Base-by-base conservation (phyloP, 2,797 vertebrate species). In the Rhabdophis nuchalis region DNA sequence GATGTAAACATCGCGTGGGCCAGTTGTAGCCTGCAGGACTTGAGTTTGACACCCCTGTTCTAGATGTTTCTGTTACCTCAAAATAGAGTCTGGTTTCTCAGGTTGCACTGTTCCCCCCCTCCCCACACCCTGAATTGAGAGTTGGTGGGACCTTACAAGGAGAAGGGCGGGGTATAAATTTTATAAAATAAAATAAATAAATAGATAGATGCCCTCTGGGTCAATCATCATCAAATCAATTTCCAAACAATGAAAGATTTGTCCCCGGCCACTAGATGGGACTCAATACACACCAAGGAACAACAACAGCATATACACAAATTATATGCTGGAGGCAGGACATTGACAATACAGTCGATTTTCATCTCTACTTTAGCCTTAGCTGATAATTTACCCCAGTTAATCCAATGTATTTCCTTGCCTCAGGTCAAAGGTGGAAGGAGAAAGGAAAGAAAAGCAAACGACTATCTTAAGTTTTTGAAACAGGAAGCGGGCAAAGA, bases 401-500 rank as follows among this genome's bases (percentile, higher is more conserved):
- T 89, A 95, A 94, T 92, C 94, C 94, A 96, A 93, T 88, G 90
- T 94, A 52, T 82, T 92, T 88, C 88, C 94, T 93, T 1, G 0
- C 90, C 12, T 12, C 50, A 92, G 88, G 32, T 86, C 32, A 36
- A 52, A 77, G 56, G 2, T 16, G 54, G n/a, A 32, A 27, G 3
- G 56, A 52, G 36, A 77, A 23, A 23, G 53, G 1, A 27, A 58
- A 25, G 18, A 2, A 46, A 53, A 91, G 32, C 14, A 91, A 7
- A 92, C 90, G 92, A n/a, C 89, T 92, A 96, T 85, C 91, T 95
- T 92, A 87, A 87, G 95, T 95, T 96, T 93, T 90, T 46, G 90
- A 95, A 95, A 95, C n/a, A 87, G 90, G 91, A 95, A 96, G 90
- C 90, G 5, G 8, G n/a, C 64, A 87, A 92, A 96, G 95, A 88